phyloP scores from a whole-genome alignment of 2,113 vertebrate genomes.

The Ondatra zibethicus region DNA sequence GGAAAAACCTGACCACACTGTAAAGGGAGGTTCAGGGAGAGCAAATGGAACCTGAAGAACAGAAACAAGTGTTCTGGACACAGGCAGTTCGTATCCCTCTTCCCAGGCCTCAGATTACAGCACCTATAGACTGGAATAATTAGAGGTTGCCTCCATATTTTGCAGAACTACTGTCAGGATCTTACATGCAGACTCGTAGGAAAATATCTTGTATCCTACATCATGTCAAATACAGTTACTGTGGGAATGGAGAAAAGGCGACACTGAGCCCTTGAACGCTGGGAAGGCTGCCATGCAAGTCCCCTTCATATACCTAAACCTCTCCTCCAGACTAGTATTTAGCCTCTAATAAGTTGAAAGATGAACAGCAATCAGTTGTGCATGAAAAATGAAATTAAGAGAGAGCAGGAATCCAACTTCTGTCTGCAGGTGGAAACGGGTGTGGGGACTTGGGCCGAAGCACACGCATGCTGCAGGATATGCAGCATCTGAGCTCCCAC shows the following conservation, averaged over 20 bases:
- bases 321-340: neutral
- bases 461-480: rapidly evolving
- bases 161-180: neutral
- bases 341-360: neutral
- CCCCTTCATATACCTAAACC: rapidly evolving
- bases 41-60: neutral
- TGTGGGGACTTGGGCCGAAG: neutral
- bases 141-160: rapidly evolving
- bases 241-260: rapidly evolving
- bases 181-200: rapidly evolving
- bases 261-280: rapidly evolving
- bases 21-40: too few species aligned
- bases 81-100: neutral
- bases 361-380: neutral
- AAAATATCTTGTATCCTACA: neutral
- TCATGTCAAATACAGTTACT: neutral
- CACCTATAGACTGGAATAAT: rapidly evolving
- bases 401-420: neutral
- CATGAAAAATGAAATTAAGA: neutral
- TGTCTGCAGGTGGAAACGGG: neutral
- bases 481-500: neutral
- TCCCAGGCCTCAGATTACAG: neutral
- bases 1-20: rapidly evolving
- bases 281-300: neutral
- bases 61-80: neutral